Percentiles rank a stretch among this genome's conserved stretches.
Conservation (phyloP, 1,140 invertebrate genomes). For the Lucilia cuprina region DNA sequence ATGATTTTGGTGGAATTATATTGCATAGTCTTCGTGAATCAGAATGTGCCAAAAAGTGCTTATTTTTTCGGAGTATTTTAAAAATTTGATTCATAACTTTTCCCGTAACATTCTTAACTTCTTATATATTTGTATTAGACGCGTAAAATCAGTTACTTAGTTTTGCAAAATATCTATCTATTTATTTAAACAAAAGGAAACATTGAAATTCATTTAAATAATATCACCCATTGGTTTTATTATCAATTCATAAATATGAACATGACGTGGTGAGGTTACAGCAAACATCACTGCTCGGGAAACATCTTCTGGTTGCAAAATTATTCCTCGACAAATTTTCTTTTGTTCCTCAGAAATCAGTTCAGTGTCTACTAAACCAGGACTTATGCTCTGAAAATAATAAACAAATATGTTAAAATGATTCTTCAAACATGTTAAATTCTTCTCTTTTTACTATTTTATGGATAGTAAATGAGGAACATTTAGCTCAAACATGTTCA, state of each 20-base stretch:
- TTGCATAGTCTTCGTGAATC: too few relatives aligned
- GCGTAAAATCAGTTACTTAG: too few relatives aligned
- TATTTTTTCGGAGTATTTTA: too few relatives aligned
- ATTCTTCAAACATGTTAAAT: slow-evolving; percentile 43
- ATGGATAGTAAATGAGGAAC: too few relatives aligned
- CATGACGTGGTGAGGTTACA: slow-evolving; percentile 60
- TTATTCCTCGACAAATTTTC: slow-evolving; percentile 32
- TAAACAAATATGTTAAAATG: background rate
- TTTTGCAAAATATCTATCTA: too few relatives aligned
- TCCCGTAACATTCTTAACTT: too few relatives aligned
- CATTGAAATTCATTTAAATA: slow-evolving; percentile 30
- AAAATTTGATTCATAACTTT: too few relatives aligned
- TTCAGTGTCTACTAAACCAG: slow-evolving; percentile 67
- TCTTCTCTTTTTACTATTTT: too few relatives aligned
- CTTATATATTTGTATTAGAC: too few relatives aligned
- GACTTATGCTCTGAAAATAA: slow-evolving; percentile 65
- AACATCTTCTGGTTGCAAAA: slow-evolving; percentile 62
- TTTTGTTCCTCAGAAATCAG: slow-evolving; percentile 51
- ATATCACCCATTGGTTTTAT: slow-evolving; percentile 39
- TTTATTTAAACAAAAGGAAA: background rate
- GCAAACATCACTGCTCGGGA: slow-evolving; percentile 64
- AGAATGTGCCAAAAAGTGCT: too few relatives aligned
- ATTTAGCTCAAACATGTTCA: too few relatives aligned
- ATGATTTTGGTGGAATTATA: too few relatives aligned
- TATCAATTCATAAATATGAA: slow-evolving; percentile 51